Base-by-base conservation (phyloP, 2,797 vertebrate species). In the Hemibagrus guttatus region DNA sequence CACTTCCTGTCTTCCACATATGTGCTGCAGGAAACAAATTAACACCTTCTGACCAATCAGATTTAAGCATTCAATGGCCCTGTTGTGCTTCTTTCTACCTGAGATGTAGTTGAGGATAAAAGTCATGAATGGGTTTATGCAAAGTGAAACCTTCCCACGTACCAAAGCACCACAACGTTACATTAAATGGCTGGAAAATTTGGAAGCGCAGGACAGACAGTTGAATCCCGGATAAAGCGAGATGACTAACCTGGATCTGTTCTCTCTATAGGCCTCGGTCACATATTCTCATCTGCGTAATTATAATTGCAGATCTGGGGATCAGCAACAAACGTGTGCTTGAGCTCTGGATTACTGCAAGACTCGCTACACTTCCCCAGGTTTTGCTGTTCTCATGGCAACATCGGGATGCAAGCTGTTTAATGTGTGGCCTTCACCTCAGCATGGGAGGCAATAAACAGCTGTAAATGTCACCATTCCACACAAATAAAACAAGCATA, bases 281-380 rank as follows among this genome's bases (percentile, higher is more conserved):
- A 93, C 92, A 94, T 90, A 87, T 91, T 92, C 90, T 92, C 92
- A 92, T 91, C 93, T 91, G 93, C 92, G 92, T 93, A 90, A 94
- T 93, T 92, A 93, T 89, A 93, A 93, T 93, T 92, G 94, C 91
- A 93, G 92, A 95, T 93, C 90, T 92, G 19, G 85, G 91, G 90
- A 92, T 83, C 87, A 85, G 89, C 75, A 85, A 56, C 79, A 87
- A 82, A 88, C 63, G 31, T 83, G 78, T 59, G 75, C 82, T 83
- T 83, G 58, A 86, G 76, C 75, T 82, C 31, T 72, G 74, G 84
- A 91, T 68, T 78, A 88, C 64, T 84, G 83, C 39, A 1, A 79
- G 78, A 68, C 61, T 81, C 26, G 46, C 21, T 72, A 54, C 46
- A 56, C 83, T 80, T 88, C 7, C 64, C 52, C 72, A n/a, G 69